These are phyloP conservation scores for Stenurella melanura DNA, from an alignment of 2,888 invertebrate species.

Conservation along the genomic window DNA sequence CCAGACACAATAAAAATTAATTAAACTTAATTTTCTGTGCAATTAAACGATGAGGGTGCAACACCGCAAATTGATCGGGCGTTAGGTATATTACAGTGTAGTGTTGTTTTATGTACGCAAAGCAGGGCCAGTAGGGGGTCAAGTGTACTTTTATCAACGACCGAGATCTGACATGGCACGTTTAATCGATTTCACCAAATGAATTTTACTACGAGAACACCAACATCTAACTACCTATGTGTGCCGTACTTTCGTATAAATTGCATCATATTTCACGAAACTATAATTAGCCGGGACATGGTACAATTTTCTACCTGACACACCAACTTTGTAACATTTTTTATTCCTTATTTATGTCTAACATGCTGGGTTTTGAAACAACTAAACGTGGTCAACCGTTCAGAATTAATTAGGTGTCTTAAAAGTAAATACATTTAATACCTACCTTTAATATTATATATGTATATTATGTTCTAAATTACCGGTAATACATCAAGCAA, in stretches of 20 bases:
- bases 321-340: conserved; percentile 30
- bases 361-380: conserved; percentile 29
- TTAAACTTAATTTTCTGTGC: conserved; percentile 13
- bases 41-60: conserved; percentile 17
- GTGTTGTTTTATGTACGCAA: conserved; percentile 49
- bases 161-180: conserved; percentile 70
- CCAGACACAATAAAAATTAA: no score
- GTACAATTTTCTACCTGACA: conserved; percentile 18
- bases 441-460: background rate
- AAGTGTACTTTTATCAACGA: conserved; percentile 70
- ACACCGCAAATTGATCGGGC: conserved; percentile 24
- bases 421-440: conserved; percentile 15
- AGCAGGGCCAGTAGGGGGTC: conserved; percentile 66
- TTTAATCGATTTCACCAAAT: conserved; percentile 68
- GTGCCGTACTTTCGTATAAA: conserved; percentile 38
- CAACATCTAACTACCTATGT: conserved; percentile 43
- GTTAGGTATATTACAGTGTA: background rate
- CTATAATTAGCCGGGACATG: conserved; percentile 28
- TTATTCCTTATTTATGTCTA: conserved; percentile 21
- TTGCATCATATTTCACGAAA: conserved; percentile 42
- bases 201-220: conserved; percentile 58
- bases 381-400: background rate
- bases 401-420: conserved; percentile 20
- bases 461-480: background rate
- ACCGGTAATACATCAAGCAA: background rate